Base-by-base conservation (phyloP, 2,888 invertebrate genomes). In the Eurytoma adleriae region DNA sequence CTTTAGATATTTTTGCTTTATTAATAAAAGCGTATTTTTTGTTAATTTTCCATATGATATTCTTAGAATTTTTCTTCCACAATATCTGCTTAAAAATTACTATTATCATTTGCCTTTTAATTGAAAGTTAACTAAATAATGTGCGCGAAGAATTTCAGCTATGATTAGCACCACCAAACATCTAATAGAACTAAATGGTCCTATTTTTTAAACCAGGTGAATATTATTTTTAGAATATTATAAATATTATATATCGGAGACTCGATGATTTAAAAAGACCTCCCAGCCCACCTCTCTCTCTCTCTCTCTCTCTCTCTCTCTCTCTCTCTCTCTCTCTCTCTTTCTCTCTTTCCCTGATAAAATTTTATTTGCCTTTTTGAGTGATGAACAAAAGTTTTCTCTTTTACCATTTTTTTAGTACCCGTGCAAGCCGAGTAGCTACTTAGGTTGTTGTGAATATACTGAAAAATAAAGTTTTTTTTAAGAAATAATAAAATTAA, bases 101-200 rank as follows among this genome's bases (percentile, higher is more conserved):
- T 72, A 64, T 78, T 71, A 68, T 56, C 14, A 16, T 72, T 66
- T 64, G 59, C 27, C 13, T 74, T 74, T 82, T 73, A 50, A 18
- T 73, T 70, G 69, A 79, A 79, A 18, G 24, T 80, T 69, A 56
- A 62, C 64, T 81, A 64, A 62, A 40, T 16, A 66, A 50, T 14
- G 27, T 75, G 66, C 67, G 52, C 67, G 66, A 72, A 73, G 52
- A 77, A 66, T 82, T 82, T 62, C 71, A 79, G 73, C 82, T 79
- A 77, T 77, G 79, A 81, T 81, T 76, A 81, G 74, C 72, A 79
- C 69, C 76, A 82, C 76, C 81, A 81, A 81, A 81, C 74, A 71
- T 59, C 73, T 61, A 30, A 76, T 79, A 73, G 52, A 66, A 77
- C 68, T 73, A 61, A 79, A 66, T 50, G 73, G 68, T 30, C 66